Conservation (phyloP, 1,140 invertebrate genomes). For the Drosophila simulans region DNA sequence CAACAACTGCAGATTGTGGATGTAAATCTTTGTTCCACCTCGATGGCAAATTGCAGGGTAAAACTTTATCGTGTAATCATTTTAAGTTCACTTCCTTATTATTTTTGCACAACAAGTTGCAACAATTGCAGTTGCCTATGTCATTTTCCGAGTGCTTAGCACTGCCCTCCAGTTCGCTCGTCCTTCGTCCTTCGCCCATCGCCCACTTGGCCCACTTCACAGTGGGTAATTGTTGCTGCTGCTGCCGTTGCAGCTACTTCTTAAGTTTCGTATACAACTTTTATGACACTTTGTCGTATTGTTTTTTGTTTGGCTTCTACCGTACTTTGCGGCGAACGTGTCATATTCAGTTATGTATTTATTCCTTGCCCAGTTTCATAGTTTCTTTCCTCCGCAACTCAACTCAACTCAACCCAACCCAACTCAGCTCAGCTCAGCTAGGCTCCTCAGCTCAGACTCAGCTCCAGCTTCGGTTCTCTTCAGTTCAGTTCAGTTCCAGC, state of each 20-base stretch:
- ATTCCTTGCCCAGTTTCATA: constrained; percentile 57
- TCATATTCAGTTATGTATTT: constrained; percentile 82
- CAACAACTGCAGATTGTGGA: constrained; percentile 41
- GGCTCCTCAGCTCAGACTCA: neutral
- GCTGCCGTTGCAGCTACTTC: constrained; percentile 69
- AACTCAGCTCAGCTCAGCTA: no score
- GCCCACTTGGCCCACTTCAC: constrained; percentile 11
- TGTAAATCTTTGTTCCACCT: constrained; percentile 41
- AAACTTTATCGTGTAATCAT: constrained; percentile 81
- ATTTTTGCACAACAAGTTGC: constrained; percentile 69
- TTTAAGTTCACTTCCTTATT: constrained; percentile 81
- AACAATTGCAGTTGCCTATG: constrained; percentile 75
- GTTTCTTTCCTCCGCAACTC: neutral
- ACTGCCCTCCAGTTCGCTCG: neutral
- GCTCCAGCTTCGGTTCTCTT: constrained; percentile 5
- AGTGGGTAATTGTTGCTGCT: constrained; percentile 57
- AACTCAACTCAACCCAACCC: no score
- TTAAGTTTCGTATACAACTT: constrained; percentile 81
- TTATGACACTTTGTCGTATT: constrained; percentile 82
- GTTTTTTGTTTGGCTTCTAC: constrained; percentile 53
- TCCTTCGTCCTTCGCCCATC: neutral
- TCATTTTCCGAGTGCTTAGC: constrained; percentile 76
- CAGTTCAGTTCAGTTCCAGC: constrained; percentile 20
- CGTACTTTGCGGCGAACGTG: constrained; percentile 79
- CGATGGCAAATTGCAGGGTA: constrained; percentile 70